Base-by-base conservation (phyloP, 2,888 invertebrate genomes). In the Xestia xanthographa region DNA sequence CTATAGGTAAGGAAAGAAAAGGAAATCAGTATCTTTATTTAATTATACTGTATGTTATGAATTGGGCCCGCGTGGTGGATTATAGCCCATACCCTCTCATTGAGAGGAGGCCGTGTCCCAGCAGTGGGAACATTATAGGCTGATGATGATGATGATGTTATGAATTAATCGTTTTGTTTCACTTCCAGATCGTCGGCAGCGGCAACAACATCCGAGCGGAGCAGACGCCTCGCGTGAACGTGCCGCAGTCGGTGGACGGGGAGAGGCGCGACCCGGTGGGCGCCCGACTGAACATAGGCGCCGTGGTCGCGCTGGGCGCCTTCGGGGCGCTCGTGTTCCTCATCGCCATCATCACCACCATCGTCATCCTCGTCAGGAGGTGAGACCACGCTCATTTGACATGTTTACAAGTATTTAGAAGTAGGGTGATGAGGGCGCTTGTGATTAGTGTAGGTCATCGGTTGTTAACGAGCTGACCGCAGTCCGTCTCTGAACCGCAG, bases 291-390 rank as follows among this genome's bases (percentile, higher is more conserved):
- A 98, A 98, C 94, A 96, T 98, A 76, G 98, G 98, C 72, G 98
- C 98, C 11, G 98, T 99, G 85, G 98, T 99, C 77, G 98, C 99
- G 0, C 96, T 99, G 26, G 98, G 98, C 4, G 98, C 98, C 14
- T 99, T 99, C 92, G 99, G 98, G n/a, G 98, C 98, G 14, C 98
- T 99, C 88, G 98, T 99, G 12, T 98, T 99, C 93, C 97, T 99
- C 68, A 98, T 99, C 17, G 99, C 98, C 43, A 98, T 99, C 83
- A 98, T 99, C 86, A 98, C 99, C 3, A 98, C 99, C 9, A 98
- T 99, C 84, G 98, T 99, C 79, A 98, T 99, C 79, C 97, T 99
- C 86, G 98, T 99, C 72, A 97, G 98, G 95, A 98, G 99, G 99
- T 99, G 71, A 93, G 91, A 58, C 38, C 62, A 70, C 38, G 17